These are phyloP conservation scores for Regulus satrapa DNA, from an alignment of 2,113 vertebrate species.

Conservation along the genomic window DNA sequence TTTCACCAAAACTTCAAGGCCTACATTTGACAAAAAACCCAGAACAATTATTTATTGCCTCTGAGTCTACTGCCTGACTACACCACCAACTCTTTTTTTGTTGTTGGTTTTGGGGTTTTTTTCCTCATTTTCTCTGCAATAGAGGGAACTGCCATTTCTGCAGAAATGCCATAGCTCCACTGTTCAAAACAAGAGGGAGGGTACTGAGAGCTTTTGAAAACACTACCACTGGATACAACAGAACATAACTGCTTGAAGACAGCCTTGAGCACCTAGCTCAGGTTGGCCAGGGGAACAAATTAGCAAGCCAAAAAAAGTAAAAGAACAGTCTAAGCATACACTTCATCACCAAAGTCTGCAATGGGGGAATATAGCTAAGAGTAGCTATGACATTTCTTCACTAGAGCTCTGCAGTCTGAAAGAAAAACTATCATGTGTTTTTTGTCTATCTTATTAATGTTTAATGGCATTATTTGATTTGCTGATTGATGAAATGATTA, in stretches of 20 bases:
- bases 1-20: background rate
- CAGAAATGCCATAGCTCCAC: background rate
- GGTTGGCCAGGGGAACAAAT: background rate
- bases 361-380: background rate
- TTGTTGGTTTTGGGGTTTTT: too few species aligned
- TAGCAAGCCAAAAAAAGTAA: background rate
- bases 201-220: background rate
- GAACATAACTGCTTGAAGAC: background rate
- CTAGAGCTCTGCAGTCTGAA: background rate
- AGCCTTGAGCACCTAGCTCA: background rate
- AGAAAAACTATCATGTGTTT: background rate
- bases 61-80: background rate
- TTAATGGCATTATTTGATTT: background rate
- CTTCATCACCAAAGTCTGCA: background rate
- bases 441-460: background rate
- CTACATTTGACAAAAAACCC: background rate
- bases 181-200: background rate
- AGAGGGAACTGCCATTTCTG: background rate
- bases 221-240: background rate
- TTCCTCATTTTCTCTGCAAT: background rate
- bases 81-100: background rate
- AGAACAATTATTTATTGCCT: background rate
- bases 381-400: background rate
- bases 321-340: background rate
- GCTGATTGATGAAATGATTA: background rate